Conservation (phyloP, 30 jellyfish, hydroid and myxozoan species). For the Aurelia aurita region DNA sequence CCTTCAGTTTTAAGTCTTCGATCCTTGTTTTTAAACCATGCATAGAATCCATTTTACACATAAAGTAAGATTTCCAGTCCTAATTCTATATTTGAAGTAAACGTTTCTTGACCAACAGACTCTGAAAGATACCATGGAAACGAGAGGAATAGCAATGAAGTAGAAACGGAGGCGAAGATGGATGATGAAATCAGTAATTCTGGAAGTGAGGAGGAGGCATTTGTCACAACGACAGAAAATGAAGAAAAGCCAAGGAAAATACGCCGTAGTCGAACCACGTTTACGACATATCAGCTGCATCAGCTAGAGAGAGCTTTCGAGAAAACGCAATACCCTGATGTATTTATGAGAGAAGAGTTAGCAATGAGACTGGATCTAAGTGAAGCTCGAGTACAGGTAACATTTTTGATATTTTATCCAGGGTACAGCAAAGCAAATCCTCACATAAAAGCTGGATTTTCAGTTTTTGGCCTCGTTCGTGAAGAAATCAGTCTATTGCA, state of each 20-base stretch:
- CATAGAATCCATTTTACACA: too few species aligned
- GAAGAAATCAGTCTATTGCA: too few species aligned
- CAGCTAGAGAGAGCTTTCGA: constrained; percentile 97
- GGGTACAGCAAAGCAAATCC: too few species aligned
- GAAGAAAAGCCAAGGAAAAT: constrained; percentile 88
- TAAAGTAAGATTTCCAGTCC: too few species aligned
- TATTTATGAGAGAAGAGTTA: constrained; percentile 91
- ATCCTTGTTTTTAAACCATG: too few species aligned
- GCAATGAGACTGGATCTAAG: constrained; percentile 95
- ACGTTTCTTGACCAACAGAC: too few species aligned
- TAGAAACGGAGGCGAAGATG: background rate
- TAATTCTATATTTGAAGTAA: too few species aligned
- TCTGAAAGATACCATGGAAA: too few species aligned
- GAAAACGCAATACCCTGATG: constrained; percentile 98
- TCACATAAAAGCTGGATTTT: too few species aligned
- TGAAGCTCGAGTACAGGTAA: constrained; percentile 99
- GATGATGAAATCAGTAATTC: constrained; percentile 66
- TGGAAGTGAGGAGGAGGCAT: constrained; percentile 63
- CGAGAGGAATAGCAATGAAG: background rate
- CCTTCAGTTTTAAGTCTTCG: too few species aligned
- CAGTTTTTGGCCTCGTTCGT: too few species aligned
- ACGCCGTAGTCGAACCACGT: constrained; percentile 93
- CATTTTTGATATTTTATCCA: too few species aligned
- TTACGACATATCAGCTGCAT: constrained; percentile 97
- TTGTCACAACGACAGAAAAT: constrained; percentile 27